phyloP scores from a whole-genome alignment of 2,888 invertebrate genomes.

The Dioctria linearis region DNA sequence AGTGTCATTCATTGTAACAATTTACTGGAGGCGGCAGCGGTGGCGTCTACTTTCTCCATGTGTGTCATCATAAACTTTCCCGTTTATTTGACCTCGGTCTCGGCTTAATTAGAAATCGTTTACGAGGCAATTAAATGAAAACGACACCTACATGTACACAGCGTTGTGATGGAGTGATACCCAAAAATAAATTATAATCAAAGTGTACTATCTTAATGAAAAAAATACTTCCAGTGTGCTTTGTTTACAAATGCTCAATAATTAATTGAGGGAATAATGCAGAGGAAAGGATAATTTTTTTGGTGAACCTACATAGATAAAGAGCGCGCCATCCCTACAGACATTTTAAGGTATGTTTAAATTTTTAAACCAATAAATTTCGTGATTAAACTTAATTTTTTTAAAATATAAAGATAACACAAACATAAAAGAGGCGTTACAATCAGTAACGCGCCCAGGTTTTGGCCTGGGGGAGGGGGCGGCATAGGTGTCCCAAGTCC shows the following conservation, averaged over 20 bases:
- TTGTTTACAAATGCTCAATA: neutral
- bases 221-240: neutral
- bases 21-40: too few relatives aligned
- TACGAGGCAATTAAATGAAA: constrained; percentile 1
- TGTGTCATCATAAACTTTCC: constrained; percentile 1
- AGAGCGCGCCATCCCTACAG: too few relatives aligned
- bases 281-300: neutral
- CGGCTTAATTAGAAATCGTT: constrained; percentile 9
- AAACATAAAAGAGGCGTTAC: too few relatives aligned
- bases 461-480: too few relatives aligned
- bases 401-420: too few relatives aligned
- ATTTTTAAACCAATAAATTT: too few relatives aligned
- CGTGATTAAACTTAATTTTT: too few relatives aligned
- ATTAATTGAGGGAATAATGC: neutral
- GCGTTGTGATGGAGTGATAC: neutral
- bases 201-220: constrained; percentile 33
- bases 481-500: too few relatives aligned
- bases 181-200: constrained; percentile 18
- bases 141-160: neutral
- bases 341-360: too few relatives aligned
- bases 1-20: neutral
- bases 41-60: neutral
- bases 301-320: neutral
- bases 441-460: too few relatives aligned
- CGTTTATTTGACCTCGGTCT: neutral